Evolutionary conservation across 2,113 vertebrate species (phyloP), one percentile per base, ranked within the genome.

Genomic region (Tyto alba): DNA sequence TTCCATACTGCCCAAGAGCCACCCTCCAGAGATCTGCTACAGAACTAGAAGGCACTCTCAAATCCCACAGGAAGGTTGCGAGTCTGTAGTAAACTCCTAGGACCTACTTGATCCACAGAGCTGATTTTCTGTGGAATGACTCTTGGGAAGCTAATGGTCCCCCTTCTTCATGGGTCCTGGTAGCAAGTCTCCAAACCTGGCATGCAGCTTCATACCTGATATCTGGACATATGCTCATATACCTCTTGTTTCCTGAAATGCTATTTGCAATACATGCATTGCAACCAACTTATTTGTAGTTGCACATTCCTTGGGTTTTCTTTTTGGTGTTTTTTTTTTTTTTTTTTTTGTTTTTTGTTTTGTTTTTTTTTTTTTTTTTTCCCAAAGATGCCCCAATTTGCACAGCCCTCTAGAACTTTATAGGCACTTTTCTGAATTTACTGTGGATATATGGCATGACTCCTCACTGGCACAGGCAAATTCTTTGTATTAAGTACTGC

Each of bases 161-260:
- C 30, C 21, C 20, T 86, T 21, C 62, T 62, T 83, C 76, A 56
- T 48, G 15, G 47, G 20, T 68, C 50, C 15, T 55, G 26, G 30
- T 63, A 68, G 43, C 25, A 64, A 68, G 34, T 22, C 18, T 88
- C 59, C 56, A 90, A 56, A 74, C 4, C 20, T 55, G 45, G 36
- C 16, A 48, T 25, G 41, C 13, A 68, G 47, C 73, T 76, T 71
- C 69, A 73, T 22, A 29, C 11, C 29, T 0, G 0, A 8, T 57
- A 53, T 17, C 27, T 56, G 34, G 22, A 63, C 41, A 45, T 48
- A 43, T 0, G 1, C 17, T 72, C 30, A n/a, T 55, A 19, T 55
- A 72, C 34, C 36, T 67, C 8, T 63, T 87, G 22, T 40, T 23
- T 89, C 8, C 36, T 16, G 29, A 91, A 47, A 43, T 52, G 47